A percentile compares a stretch with the other conserved stretches of the same genome.
Conservation (phyloP, 2,113 vertebrate species). For the Ranitomeya imitator region DNA sequence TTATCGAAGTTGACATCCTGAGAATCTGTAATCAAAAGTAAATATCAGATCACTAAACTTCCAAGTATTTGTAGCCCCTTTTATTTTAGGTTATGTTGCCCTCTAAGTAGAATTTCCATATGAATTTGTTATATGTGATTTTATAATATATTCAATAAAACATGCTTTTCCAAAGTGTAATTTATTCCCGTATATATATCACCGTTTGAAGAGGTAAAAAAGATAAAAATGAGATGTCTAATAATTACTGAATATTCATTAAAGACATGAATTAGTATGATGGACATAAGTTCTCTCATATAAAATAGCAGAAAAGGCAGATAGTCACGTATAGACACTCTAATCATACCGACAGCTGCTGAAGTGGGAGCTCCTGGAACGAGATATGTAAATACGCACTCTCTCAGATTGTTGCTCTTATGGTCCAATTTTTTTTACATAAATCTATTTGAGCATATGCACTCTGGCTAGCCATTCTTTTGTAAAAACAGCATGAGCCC, state of each 20-base stretch:
- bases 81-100: no score
- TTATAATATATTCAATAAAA: background rate
- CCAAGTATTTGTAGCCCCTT: background rate
- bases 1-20: no score
- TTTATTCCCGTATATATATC: background rate
- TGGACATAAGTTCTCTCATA: background rate
- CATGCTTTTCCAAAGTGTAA: background rate
- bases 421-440: constrained; percentile 10
- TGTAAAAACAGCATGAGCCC: constrained; percentile 1
- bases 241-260: background rate
- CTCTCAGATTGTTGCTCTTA: background rate
- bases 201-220: background rate
- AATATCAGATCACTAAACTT: background rate
- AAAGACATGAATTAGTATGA: background rate
- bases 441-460: constrained; percentile 33
- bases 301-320: constrained; percentile 14
- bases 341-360: constrained; percentile 21
- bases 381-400: constrained; percentile 32
- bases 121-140: background rate
- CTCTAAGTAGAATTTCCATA: background rate
- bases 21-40: background rate
- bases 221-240: background rate
- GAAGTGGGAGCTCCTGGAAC: constrained; percentile 35
- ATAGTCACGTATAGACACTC: constrained; percentile 16
- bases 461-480: constrained; percentile 11